A percentile compares a stretch with the other conserved stretches of the same genome.
Conservation (phyloP, 2,888 invertebrate species). For the Mythimna albipuncta region DNA sequence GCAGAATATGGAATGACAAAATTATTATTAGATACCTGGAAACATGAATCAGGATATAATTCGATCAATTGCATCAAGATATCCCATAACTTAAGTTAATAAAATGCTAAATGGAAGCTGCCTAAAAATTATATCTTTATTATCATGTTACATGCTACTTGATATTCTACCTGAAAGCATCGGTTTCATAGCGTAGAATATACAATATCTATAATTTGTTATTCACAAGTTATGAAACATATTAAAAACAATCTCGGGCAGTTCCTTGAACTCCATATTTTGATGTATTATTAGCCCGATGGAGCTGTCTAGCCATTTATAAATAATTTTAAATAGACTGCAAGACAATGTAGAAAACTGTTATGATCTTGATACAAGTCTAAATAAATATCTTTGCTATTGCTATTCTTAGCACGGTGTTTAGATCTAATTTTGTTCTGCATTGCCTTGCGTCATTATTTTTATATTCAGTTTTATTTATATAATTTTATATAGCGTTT, state of each 20-base stretch:
- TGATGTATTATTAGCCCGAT: constrained; percentile 67
- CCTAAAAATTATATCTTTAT: constrained; percentile 24
- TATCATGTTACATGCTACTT: constrained; percentile 47
- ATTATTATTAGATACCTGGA: background rate
- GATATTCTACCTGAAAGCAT: constrained; percentile 44
- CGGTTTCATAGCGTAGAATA: constrained; percentile 42
- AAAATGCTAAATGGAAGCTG: constrained; percentile 38
- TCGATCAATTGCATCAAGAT: constrained; percentile 30
- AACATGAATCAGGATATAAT: background rate
- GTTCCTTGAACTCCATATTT: constrained; percentile 46
- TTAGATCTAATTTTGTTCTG: constrained; percentile 59
- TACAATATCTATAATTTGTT: constrained; percentile 51
- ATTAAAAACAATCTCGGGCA: constrained; percentile 17
- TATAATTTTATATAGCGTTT: constrained; percentile 66
- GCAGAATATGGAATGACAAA: background rate
- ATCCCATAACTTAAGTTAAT: constrained; percentile 26
- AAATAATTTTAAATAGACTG: constrained; percentile 67
- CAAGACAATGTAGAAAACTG: constrained; percentile 69
- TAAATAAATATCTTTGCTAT: constrained; percentile 33
- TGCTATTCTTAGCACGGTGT: constrained; percentile 49
- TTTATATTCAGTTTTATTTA: constrained; percentile 63
- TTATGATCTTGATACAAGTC: constrained; percentile 29
- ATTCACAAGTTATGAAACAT: constrained; percentile 42
- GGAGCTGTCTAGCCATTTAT: constrained; percentile 76
- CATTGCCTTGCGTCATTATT: constrained; percentile 61